Evolutionary conservation across 2,113 vertebrate species (phyloP).

Genomic region (Emydocephalus ijimae): DNA sequence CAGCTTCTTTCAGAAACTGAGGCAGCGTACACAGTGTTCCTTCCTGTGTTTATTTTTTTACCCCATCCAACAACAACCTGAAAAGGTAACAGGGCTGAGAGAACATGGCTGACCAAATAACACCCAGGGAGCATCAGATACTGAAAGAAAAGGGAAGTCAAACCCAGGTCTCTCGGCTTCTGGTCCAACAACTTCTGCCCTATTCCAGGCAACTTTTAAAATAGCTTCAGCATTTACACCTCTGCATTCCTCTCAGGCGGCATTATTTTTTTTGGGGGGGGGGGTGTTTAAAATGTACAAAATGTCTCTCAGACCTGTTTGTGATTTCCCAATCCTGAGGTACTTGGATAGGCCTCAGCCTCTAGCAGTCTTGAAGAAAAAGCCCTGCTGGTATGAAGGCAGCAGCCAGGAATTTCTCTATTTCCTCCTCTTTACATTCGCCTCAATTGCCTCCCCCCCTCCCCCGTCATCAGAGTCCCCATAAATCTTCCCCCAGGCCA

Average conservation of each 20-base stretch:
- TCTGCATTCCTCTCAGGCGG: background rate
- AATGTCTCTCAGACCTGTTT: background rate
- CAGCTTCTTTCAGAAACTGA: background rate
- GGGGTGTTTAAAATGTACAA: background rate
- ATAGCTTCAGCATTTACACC: background rate
- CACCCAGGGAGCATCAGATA: background rate
- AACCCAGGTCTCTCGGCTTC: background rate
- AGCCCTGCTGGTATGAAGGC: background rate
- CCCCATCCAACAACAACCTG: background rate
- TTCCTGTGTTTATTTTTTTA: background rate
- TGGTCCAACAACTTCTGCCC: background rate
- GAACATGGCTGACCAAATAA: background rate
- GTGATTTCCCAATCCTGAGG: background rate
- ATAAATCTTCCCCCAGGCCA: background rate
- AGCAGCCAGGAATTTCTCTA: background rate
- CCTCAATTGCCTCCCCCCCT: background rate
- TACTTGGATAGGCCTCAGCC: background rate
- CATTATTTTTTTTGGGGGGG: background rate
- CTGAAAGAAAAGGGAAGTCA: background rate
- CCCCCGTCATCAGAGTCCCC: too few species aligned
- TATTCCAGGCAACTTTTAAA: background rate
- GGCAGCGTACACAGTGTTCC: background rate
- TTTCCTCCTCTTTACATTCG: background rate
- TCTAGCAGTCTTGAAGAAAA: background rate
- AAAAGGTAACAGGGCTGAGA: background rate